Base-by-base conservation (phyloP, 2,113 vertebrate species). In the Zosterops hypoxanthus region DNA sequence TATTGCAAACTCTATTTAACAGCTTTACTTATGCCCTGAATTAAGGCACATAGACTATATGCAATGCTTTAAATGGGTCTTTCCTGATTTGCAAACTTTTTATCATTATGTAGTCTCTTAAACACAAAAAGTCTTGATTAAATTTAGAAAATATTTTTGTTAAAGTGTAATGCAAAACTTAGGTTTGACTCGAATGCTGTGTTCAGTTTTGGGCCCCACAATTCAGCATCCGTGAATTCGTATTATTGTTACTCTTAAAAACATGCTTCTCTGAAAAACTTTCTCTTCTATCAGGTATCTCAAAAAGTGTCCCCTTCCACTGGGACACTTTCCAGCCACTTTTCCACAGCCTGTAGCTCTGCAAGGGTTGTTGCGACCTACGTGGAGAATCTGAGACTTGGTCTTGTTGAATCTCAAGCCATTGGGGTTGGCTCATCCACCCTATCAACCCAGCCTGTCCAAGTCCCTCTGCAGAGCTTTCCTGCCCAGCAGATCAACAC, bases 381-480 rank as follows among this genome's bases (percentile, higher is more conserved):
- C 1, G 2, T 12, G 46, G 23, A 53, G 22, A 34, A 53, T 26
- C 33, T n/a, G 4, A 26, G 19, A 46, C 15, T 47, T 61, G 28
- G 8, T 19, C 23, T 53, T 60, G 12, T 39, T 44, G 18, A 60
- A 23, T 41, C 6, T 78, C 23, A 28, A 39, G 6, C 5, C 5
- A 2, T 0, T 46, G 28, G 12, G 24, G 23, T 46, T 4, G 1
- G 15, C 4, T 55, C 7, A 39, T n/a, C 18, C 18, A 60, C 5
- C 18, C 55, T 6, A 39, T n/a, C 14, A 26, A 60, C 4, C 18
- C 55, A 49, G 34, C 19, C 44, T 42, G 29, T 29, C 25, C 29
- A 46, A 9, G 18, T 19, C 14, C 26, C 36, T 23, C 28, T 33
- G 26, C 19, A 77, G 39, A 44, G 24, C 29, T 8, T 24, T 42